Conservation (phyloP, 2,797 vertebrate genomes). For the Syngnathus rostellatus region DNA sequence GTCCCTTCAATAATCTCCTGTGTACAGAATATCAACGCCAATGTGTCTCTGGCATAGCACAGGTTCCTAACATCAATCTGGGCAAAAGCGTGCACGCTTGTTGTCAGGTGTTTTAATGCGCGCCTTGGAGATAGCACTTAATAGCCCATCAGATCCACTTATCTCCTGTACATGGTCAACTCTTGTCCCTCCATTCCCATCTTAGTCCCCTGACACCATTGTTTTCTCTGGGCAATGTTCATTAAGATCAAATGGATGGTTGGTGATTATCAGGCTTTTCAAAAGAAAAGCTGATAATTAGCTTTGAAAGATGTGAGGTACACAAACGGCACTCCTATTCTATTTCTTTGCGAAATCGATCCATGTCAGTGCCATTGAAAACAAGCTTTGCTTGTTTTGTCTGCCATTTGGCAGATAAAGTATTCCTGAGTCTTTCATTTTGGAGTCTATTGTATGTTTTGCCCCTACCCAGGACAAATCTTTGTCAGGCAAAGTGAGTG, state of each 20-base stretch:
- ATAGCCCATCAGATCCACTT: constrained; percentile 1
- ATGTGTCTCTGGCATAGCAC: background rate
- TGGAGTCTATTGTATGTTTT: background rate
- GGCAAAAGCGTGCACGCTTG: background rate
- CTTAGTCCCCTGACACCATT: background rate
- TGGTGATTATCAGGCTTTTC: constrained; percentile 19
- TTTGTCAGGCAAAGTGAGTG: too few species aligned
- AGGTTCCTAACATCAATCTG: background rate
- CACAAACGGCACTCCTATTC: constrained; percentile 29
- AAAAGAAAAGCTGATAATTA: constrained; percentile 20
- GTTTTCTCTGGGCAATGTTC: constrained; percentile 11
- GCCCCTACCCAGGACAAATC: too few species aligned
- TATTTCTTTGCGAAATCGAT: constrained; percentile 55
- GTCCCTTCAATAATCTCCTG: background rate
- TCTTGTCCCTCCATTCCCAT: background rate
- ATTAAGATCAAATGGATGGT: constrained; percentile 28
- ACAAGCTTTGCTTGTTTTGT: constrained; percentile 39
- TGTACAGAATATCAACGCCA: background rate
- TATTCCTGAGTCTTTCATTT: background rate
- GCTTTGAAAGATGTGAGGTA: constrained; percentile 45
- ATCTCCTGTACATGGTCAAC: background rate
- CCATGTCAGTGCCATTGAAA: constrained; percentile 51
- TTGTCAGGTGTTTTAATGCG: background rate
- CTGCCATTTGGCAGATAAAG: background rate
- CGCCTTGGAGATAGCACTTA: background rate